Conservation (phyloP, 2,888 invertebrate species). For the Cantharis flavilabris region DNA sequence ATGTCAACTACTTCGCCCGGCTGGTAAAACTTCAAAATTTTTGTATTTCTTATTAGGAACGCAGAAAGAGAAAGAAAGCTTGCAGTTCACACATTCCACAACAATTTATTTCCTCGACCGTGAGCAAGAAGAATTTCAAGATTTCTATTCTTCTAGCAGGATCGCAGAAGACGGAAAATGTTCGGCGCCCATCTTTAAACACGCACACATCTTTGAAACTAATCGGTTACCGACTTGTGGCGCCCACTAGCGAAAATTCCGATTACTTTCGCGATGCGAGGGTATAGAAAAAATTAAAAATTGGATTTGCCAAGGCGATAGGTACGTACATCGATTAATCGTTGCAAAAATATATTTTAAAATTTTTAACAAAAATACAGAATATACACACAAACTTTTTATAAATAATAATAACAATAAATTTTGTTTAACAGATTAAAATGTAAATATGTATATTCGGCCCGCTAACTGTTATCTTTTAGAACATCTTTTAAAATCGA, state of each 20-base stretch:
- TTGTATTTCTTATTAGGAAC: neutral
- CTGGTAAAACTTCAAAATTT: neutral
- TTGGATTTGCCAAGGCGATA: no score
- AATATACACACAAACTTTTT: neutral
- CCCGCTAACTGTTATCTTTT: slow-evolving; percentile 58
- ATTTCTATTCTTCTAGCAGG: neutral
- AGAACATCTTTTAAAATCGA: slow-evolving; percentile 67
- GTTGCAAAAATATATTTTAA: neutral
- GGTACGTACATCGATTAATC: neutral
- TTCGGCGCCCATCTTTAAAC: no score
- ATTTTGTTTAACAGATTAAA: neutral
- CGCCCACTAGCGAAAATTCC: no score
- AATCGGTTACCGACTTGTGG: no score
- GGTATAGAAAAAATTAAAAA: no score
- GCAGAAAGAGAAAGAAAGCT: neutral
- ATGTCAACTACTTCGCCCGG: neutral
- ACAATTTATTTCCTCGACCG: neutral
- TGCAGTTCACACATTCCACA: neutral
- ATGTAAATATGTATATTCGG: neutral
- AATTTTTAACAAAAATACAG: neutral
- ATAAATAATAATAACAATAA: neutral
- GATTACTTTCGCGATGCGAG: no score
- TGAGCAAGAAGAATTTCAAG: neutral
- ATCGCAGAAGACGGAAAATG: neutral
- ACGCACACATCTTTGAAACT: no score